A percentile compares a stretch with the other conserved stretches of the same genome.
These are phyloP conservation scores for Struthidea cinerea DNA, from an alignment of 2,113 vertebrate species.

Conservation along the genomic window DNA sequence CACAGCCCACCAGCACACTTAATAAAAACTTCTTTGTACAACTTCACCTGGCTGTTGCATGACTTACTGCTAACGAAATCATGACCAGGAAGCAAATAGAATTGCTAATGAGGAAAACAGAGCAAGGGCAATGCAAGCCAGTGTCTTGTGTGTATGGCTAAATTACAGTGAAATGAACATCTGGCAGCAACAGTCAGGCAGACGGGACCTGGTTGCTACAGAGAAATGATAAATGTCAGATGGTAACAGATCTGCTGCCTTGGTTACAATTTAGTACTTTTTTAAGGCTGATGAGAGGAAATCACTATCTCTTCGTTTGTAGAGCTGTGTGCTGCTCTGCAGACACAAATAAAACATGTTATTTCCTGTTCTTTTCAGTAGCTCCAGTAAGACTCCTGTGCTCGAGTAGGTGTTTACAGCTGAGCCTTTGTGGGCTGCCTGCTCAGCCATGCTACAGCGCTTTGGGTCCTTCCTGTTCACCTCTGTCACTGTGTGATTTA, in stretches of 20 bases:
- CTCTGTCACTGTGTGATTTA: not conserved
- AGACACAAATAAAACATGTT: not conserved
- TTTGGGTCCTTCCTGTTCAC: not conserved
- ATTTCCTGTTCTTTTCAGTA: constrained; percentile 41
- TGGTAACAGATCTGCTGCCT: not conserved
- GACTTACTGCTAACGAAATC: not conserved
- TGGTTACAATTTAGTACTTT: constrained; percentile 6
- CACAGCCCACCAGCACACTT: not conserved
- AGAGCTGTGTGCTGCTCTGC: not conserved
- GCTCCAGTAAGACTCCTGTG: not conserved
- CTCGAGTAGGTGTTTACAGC: not conserved
- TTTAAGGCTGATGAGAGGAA: constrained; percentile 13
- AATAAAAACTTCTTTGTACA: constrained; percentile 32
- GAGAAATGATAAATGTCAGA: not conserved
- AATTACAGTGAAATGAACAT: constrained; percentile 49
- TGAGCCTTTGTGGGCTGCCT: not conserved
- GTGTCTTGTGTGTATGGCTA: not conserved
- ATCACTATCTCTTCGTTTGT: not conserved
- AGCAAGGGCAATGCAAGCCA: not conserved
- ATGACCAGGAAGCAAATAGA: constrained; percentile 6
- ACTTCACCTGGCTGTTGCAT: not conserved
- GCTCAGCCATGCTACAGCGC: not conserved
- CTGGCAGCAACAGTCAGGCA: constrained; percentile 4
- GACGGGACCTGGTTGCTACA: not conserved
- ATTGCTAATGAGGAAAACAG: constrained; percentile 20